phyloP scores from a whole-genome alignment of 2,888 invertebrate genomes.

The Amiota communis region DNA sequence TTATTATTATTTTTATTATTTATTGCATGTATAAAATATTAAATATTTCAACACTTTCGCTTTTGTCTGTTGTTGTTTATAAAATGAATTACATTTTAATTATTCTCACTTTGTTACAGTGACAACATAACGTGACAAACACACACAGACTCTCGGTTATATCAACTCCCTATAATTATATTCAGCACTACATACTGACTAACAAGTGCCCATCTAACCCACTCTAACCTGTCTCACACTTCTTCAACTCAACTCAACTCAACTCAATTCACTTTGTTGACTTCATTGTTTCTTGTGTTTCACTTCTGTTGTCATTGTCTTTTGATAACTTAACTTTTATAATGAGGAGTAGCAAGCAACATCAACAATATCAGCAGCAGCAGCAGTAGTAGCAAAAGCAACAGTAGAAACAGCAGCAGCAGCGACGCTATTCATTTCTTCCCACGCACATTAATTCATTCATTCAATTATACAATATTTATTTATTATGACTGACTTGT shows the following conservation, averaged over 20 bases:
- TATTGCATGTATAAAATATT: conserved; percentile 57
- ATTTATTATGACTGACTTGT: conserved; percentile 47
- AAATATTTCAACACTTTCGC: conserved; percentile 63
- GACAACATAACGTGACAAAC: neutral
- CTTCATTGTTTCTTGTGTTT: conserved; percentile 57
- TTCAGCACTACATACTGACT: too few species aligned
- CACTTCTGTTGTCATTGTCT: conserved; percentile 29
- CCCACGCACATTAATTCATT: conserved; percentile 55
- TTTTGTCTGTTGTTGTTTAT: conserved; percentile 58
- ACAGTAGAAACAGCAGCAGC: neutral
- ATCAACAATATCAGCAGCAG: neutral
- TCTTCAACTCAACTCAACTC: conserved; percentile 18
- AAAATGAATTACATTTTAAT: conserved; percentile 22
- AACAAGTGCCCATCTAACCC: neutral
- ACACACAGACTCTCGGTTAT: neutral
- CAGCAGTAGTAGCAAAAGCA: neutral
- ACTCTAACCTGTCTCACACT: neutral
- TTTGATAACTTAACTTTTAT: neutral
- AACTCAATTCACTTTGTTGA: conserved; percentile 47
- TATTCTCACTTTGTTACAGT: conserved; percentile 19
- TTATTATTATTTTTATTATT: conserved; percentile 23
- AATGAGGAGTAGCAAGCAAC: neutral
- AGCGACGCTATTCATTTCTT: conserved; percentile 41
- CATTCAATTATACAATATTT: conserved; percentile 26
- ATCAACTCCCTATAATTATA: too few species aligned